Conservation (phyloP, 1,140 invertebrate species). For the Penaeus japonicus region DNA sequence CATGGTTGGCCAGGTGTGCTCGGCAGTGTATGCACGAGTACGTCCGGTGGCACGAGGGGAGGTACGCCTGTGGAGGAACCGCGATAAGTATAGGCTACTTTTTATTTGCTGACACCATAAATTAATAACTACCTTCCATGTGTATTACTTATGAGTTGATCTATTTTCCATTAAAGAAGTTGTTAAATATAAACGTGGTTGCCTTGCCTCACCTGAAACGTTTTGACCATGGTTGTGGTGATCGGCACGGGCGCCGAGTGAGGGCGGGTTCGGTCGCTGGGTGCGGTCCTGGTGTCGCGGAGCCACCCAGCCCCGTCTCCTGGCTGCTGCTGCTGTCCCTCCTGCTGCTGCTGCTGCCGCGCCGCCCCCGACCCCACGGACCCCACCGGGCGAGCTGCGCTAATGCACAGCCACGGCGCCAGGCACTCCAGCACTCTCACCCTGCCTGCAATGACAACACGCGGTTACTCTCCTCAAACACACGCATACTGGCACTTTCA, state of each 20-base stretch:
- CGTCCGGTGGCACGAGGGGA: conserved; percentile 97
- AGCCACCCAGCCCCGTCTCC: conserved; percentile 41
- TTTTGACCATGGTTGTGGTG: conserved; percentile 58
- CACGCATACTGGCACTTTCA: not conserved
- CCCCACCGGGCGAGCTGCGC: conserved; percentile 56
- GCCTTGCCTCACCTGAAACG: conserved; percentile 49
- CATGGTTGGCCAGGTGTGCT: conserved; percentile 98
- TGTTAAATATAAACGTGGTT: too few relatives aligned
- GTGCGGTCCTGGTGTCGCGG: conserved; percentile 49
- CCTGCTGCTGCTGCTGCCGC: conserved; percentile 39
- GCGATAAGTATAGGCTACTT: not conserved
- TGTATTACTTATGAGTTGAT: too few relatives aligned
- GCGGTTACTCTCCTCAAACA: not conserved
- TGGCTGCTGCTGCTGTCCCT: conserved; percentile 42
- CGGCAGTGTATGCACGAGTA: conserved; percentile 99
- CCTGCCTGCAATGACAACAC: conserved; percentile 43
- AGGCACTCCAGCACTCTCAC: conserved; percentile 59
- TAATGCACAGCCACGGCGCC: conserved; percentile 59
- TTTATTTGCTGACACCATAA: not conserved
- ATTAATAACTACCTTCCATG: not conserved
- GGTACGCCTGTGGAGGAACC: conserved; percentile 82
- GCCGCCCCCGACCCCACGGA: conserved; percentile 55
- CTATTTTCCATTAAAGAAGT: too few relatives aligned
- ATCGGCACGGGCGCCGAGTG: conserved; percentile 44
- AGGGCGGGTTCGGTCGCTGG: conserved; percentile 39